Evolutionary conservation across 2,113 vertebrate species (phyloP).

Genomic region (Cisticola juncidis): DNA sequence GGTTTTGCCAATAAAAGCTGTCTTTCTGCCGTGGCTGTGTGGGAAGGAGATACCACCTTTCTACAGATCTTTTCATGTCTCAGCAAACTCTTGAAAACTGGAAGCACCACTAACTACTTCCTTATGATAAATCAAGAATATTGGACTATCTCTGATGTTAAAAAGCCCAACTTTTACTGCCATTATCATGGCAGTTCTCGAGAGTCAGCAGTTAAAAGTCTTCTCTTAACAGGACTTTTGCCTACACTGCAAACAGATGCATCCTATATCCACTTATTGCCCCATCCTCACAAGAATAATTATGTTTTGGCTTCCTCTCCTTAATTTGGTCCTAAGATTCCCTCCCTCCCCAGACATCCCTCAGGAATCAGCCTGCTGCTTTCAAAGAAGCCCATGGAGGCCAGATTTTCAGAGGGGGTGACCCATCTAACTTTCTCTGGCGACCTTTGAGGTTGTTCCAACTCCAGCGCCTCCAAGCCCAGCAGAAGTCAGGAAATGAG

Average conservation of each 20-base stretch:
- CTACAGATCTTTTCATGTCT: neutral
- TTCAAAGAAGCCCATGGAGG: conserved; percentile 6
- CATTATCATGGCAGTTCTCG: neutral
- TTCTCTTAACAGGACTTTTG: neutral
- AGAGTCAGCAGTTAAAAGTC: neutral
- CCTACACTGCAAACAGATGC: neutral
- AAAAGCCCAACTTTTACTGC: neutral
- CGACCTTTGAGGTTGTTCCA: neutral
- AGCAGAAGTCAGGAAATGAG: conserved; percentile 61
- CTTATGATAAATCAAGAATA: neutral
- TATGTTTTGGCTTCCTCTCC: neutral
- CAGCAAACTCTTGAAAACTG: neutral
- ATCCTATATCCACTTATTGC: neutral
- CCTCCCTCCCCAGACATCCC: neutral
- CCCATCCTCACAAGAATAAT: neutral
- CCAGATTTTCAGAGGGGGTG: neutral
- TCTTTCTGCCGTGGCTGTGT: neutral
- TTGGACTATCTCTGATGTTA: neutral
- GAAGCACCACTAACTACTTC: neutral
- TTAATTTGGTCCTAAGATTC: neutral
- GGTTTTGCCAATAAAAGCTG: neutral
- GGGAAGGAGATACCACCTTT: neutral
- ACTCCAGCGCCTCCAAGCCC: neutral
- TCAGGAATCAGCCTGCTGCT: neutral
- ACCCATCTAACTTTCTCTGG: neutral